Evolutionary conservation across 1,140 invertebrate species (phyloP).

Genomic region (Drosophila micromelanica): DNA sequence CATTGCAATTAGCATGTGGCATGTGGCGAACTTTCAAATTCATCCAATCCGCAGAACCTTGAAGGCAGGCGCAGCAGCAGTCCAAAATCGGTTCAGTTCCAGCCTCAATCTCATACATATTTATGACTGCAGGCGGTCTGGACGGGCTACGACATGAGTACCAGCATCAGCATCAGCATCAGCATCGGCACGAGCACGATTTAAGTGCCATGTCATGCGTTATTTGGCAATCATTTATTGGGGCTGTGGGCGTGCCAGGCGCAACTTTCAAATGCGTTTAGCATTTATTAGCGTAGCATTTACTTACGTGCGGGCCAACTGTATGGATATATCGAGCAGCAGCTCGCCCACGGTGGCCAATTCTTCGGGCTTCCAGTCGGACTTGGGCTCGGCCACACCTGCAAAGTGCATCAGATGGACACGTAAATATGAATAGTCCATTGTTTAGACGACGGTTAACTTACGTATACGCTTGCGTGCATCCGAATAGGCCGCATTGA

Average conservation of each 20-base stretch:
- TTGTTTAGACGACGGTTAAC: constrained; percentile 72
- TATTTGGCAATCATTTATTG: constrained; percentile 62
- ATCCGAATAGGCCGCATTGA: constrained; percentile 94
- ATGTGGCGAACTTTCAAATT: constrained; percentile 67
- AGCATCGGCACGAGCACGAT: constrained; percentile 38
- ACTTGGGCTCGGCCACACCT: constrained; percentile 91
- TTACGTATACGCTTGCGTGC: constrained; percentile 94
- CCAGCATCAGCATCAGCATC: background rate
- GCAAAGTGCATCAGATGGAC: constrained; percentile 27
- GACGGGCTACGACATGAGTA: constrained; percentile 3
- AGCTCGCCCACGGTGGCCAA: constrained; percentile 93
- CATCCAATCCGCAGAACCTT: constrained; percentile 57
- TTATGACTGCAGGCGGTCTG: constrained; percentile 59
- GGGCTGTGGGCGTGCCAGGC: constrained; percentile 61
- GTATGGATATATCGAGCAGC: constrained; percentile 92
- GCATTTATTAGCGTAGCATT: constrained; percentile 30
- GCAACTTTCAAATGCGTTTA: constrained; percentile 67
- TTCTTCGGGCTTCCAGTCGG: constrained; percentile 91
- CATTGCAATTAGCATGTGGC: constrained; percentile 69
- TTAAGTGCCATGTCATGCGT: constrained; percentile 67
- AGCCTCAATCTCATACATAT: constrained; percentile 47
- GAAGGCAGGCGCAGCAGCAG: constrained; percentile 41
- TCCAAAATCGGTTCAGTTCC: background rate
- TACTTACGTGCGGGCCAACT: constrained; percentile 93
- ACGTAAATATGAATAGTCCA: constrained; percentile 1